These are phyloP conservation scores for Polyommatus iphigenia DNA, from an alignment of 2,888 invertebrate species.

Conservation along the genomic window DNA sequence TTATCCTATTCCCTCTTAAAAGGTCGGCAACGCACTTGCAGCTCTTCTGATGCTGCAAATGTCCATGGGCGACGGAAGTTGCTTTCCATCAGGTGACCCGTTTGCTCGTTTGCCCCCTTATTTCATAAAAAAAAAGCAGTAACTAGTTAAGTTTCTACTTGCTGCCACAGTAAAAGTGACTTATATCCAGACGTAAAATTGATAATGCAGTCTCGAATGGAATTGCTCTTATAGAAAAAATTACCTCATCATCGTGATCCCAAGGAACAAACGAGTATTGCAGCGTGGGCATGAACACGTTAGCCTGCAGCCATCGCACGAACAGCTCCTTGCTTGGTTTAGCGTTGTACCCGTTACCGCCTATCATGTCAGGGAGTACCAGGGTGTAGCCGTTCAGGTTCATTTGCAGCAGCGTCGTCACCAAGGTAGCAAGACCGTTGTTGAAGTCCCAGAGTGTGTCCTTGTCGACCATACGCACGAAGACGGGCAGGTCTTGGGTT, in stretches of 20 bases:
- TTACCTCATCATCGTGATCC: constrained; percentile 83
- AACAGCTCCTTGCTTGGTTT: constrained; percentile 82
- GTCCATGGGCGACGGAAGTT: too few species aligned
- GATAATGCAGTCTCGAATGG: too few species aligned
- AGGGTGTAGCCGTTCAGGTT: constrained; percentile 84
- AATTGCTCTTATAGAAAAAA: not conserved
- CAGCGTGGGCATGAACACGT: constrained; percentile 88
- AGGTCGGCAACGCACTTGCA: too few species aligned
- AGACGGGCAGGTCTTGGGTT: constrained; percentile 85
- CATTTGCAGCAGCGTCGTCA: constrained; percentile 85
- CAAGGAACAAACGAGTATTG: constrained; percentile 92
- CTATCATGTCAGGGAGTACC: constrained; percentile 90
- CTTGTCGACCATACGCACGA: constrained; percentile 90
- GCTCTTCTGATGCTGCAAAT: too few species aligned
- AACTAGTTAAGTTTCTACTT: too few species aligned
- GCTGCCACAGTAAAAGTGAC: too few species aligned
- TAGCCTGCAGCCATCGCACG: constrained; percentile 89
- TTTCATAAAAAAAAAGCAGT: too few species aligned
- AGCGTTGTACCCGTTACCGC: constrained; percentile 83
- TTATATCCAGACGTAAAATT: too few species aligned
- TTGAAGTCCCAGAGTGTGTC: constrained; percentile 84
- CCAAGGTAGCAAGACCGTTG: constrained; percentile 85
- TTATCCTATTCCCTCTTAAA: too few species aligned
- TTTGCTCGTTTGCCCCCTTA: too few species aligned
- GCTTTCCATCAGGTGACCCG: too few species aligned